Evolutionary conservation across 2,113 vertebrate genomes (phyloP).

Genomic region (Odontophorus gujanensis): DNA sequence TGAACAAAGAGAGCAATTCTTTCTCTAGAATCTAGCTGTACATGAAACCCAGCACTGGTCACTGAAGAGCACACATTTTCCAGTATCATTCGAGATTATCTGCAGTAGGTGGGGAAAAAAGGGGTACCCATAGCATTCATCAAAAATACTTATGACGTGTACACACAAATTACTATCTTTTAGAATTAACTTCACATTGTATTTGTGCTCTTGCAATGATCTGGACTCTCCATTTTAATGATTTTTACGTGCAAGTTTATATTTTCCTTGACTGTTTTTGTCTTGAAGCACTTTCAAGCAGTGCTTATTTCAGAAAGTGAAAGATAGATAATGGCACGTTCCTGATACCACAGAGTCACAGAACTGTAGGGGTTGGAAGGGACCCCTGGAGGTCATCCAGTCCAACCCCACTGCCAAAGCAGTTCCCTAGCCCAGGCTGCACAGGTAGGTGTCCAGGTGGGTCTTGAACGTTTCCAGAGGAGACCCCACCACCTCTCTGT

Average conservation of each 20-base stretch:
- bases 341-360: background rate
- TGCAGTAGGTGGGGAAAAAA: background rate
- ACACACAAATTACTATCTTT: background rate
- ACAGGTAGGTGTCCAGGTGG: too few species aligned
- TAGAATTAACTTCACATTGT: background rate
- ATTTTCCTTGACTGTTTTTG: background rate
- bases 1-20: background rate
- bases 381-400: too few species aligned
- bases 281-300: background rate
- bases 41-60: background rate
- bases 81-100: background rate
- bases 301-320: background rate
- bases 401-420: too few species aligned
- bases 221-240: background rate
- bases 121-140: background rate
- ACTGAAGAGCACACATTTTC: background rate
- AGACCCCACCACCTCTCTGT: too few species aligned
- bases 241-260: background rate
- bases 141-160: background rate
- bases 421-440: too few species aligned
- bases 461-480: too few species aligned
- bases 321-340: accelerated
- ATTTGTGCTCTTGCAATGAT: background rate
- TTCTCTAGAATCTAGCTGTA: background rate
- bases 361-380: too few species aligned